phyloP scores from a whole-genome alignment of 2,797 vertebrate species.

The Kryptolebias ocellatus region DNA sequence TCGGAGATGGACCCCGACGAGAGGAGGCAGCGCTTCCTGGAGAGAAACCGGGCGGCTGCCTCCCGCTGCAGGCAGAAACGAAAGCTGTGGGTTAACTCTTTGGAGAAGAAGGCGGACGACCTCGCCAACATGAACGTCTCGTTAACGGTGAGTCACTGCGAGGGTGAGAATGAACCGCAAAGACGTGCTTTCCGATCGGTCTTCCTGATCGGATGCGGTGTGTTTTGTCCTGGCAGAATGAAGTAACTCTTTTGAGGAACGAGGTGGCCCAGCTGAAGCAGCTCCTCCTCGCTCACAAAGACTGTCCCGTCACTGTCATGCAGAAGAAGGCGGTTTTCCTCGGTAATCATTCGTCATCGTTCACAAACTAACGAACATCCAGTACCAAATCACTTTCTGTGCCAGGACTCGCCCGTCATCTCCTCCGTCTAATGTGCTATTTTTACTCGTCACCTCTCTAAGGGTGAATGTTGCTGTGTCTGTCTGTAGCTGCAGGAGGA shows the following conservation, averaged over 20 bases:
- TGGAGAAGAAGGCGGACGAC: conserved; percentile 97
- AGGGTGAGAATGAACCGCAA: neutral
- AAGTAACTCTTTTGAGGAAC: conserved; percentile 91
- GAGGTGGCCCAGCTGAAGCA: conserved; percentile 97
- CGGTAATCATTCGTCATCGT: conserved; percentile 75
- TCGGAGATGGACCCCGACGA: conserved; percentile 94
- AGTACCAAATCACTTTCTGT: conserved; percentile 19
- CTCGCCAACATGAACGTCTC: conserved; percentile 92
- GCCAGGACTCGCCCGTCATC: conserved; percentile 57
- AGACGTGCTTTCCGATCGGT: neutral
- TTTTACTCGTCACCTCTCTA: conserved; percentile 78
- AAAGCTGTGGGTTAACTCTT: conserved; percentile 93
- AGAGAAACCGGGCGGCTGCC: conserved; percentile 92
- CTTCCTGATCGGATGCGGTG: neutral
- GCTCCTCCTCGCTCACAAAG: conserved; percentile 95
- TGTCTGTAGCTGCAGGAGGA: conserved; percentile 78
- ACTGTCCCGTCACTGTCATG: conserved; percentile 95
- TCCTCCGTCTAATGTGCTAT: conserved; percentile 73
- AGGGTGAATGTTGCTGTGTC: conserved; percentile 80
- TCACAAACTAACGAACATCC: neutral
- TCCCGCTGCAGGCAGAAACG: conserved; percentile 95
- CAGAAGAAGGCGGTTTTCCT: conserved; percentile 95
- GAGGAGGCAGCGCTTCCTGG: conserved; percentile 92
- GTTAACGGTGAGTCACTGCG: conserved; percentile 85
- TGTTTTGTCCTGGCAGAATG: conserved; percentile 81